Evolutionary conservation across 2,797 vertebrate species (phyloP).

Genomic region (Chiropotes sagulatus): DNA sequence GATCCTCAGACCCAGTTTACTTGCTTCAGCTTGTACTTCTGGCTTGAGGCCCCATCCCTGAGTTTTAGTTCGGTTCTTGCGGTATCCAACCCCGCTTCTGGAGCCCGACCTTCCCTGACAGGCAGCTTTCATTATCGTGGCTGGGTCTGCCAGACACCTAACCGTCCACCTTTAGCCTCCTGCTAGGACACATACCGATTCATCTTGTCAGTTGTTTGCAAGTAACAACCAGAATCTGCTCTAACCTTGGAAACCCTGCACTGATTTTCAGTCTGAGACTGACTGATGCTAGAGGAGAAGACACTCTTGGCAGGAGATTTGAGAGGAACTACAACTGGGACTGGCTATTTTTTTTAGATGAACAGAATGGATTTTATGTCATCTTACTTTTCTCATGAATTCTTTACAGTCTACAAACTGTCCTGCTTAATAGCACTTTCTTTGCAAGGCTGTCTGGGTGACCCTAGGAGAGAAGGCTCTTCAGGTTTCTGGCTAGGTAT

Average conservation of each 20-base stretch:
- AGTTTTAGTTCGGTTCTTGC: neutral
- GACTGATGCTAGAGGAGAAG: neutral
- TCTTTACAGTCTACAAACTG: neutral
- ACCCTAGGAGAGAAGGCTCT: neutral
- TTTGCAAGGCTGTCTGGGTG: neutral
- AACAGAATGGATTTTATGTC: slow-evolving; percentile 1
- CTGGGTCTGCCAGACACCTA: neutral
- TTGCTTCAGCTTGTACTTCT: neutral
- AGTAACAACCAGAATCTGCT: neutral
- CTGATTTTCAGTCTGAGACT: neutral
- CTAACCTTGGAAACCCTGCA: neutral
- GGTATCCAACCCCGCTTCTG: too few species aligned
- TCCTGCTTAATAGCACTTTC: neutral
- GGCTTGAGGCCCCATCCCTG: neutral
- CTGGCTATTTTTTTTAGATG: neutral
- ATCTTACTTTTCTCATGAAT: neutral
- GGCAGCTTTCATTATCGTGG: neutral
- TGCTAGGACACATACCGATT: neutral
- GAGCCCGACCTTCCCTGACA: neutral
- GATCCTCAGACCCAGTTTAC: neutral
- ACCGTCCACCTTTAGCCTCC: neutral
- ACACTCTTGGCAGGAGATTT: neutral
- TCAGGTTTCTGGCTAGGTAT: neutral
- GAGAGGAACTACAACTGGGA: neutral
- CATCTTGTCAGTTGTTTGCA: neutral